Conservation (phyloP, 1,140 invertebrate species). For the Drosophila bipectinata region DNA sequence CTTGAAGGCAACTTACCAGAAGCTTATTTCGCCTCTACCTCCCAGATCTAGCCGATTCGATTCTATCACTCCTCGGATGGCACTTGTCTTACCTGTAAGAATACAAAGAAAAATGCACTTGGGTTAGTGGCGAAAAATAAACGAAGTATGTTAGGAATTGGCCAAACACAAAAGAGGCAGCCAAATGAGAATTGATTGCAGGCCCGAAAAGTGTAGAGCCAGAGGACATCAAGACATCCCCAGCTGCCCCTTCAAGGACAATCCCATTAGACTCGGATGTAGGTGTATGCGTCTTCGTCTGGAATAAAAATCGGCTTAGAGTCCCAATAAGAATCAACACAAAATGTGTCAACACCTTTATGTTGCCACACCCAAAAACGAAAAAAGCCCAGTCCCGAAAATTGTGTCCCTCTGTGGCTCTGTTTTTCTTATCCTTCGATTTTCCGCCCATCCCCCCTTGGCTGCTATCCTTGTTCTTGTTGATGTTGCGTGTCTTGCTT, state of each 20-base stretch:
- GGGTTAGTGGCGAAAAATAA: slow-evolving; percentile 20
- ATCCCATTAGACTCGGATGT: slow-evolving; percentile 25
- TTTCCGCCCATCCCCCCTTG: slow-evolving; percentile 3
- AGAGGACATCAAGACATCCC: neutral
- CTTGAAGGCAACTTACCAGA: slow-evolving; percentile 35
- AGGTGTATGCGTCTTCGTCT: slow-evolving; percentile 9
- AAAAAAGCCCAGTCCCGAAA: slow-evolving; percentile 29
- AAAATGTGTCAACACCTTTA: slow-evolving; percentile 79
- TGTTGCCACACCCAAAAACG: slow-evolving; percentile 60
- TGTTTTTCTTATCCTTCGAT: slow-evolving; percentile 25
- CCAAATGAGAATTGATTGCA: slow-evolving; percentile 75
- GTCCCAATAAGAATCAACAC: slow-evolving; percentile 62
- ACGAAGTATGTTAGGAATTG: neutral
- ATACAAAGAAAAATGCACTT: slow-evolving; percentile 21
- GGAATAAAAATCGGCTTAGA: slow-evolving; percentile 70
- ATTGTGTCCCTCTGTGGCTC: slow-evolving; percentile 41
- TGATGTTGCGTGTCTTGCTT: slow-evolving; percentile 53
- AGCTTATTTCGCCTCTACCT: slow-evolving; percentile 18
- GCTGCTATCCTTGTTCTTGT: neutral
- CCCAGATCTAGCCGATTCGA: slow-evolving; percentile 18
- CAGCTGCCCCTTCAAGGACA: slow-evolving; percentile 17
- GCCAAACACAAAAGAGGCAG: slow-evolving; percentile 48
- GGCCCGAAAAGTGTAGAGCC: slow-evolving; percentile 20
- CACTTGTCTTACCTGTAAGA: slow-evolving; percentile 57
- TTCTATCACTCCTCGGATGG: slow-evolving; percentile 17